Evolutionary conservation across 2,797 vertebrate species (phyloP).

Genomic region (Aulostomus chinensis): DNA sequence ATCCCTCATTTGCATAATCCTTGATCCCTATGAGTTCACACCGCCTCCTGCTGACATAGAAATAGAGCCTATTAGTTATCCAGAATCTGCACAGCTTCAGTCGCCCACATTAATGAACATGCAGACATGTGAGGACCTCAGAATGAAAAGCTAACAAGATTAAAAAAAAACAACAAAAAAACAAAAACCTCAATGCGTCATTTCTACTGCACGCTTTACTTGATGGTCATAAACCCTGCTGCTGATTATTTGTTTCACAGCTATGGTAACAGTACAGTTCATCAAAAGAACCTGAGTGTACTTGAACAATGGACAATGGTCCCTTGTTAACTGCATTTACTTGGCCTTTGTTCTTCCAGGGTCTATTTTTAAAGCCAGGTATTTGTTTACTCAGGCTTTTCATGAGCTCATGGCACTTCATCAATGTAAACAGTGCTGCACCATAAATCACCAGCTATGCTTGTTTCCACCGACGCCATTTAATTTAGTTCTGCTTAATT

Average conservation of each 20-base stretch:
- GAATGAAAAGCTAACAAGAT: too few species aligned
- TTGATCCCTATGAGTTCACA: slow-evolving; percentile 27
- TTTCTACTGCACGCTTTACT: background rate
- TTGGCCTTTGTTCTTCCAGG: slow-evolving; percentile 39
- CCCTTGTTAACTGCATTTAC: slow-evolving; percentile 12
- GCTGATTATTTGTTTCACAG: slow-evolving; percentile 18
- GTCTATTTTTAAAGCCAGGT: slow-evolving; percentile 47
- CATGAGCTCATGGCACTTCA: slow-evolving; percentile 60
- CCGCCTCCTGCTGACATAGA: slow-evolving; percentile 21
- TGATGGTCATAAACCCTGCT: slow-evolving; percentile 4
- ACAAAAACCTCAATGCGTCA: background rate
- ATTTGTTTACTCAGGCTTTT: slow-evolving; percentile 68
- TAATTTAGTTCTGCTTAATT: slow-evolving; percentile 75
- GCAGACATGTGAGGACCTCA: background rate
- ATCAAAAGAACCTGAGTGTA: slow-evolving; percentile 14
- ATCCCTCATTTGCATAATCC: slow-evolving; percentile 38
- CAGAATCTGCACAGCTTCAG: slow-evolving; percentile 10
- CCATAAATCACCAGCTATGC: slow-evolving; percentile 66
- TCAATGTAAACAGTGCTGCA: slow-evolving; percentile 56
- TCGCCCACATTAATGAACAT: slow-evolving; percentile 8
- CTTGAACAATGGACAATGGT: slow-evolving; percentile 15
- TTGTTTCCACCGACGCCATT: slow-evolving; percentile 67
- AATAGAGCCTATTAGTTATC: slow-evolving; percentile 8
- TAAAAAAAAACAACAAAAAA: background rate
- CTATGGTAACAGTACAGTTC: slow-evolving; percentile 3